Conservation (phyloP, 2,797 vertebrate species). For the Notoglanidium macrostoma region DNA sequence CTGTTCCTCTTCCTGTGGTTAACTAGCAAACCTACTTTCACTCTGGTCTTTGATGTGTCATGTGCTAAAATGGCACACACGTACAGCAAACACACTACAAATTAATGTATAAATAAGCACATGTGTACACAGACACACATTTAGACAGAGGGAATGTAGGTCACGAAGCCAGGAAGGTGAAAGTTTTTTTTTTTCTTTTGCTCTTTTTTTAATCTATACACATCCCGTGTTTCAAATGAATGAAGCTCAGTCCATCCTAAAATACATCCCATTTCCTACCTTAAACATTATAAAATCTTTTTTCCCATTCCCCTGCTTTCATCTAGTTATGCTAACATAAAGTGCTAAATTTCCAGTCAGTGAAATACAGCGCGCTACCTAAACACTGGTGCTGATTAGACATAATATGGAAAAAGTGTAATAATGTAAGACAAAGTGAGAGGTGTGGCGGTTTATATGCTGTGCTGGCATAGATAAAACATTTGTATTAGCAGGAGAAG, state of each 20-base stretch:
- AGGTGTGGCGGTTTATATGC: conserved; percentile 67
- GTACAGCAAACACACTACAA: conserved; percentile 30
- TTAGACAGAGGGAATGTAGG: conserved; percentile 6
- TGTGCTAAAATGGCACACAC: conserved; percentile 18
- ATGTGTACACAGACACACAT: not conserved
- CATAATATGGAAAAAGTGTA: not conserved
- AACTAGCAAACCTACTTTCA: conserved; percentile 28
- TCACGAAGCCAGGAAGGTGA: conserved; percentile 16
- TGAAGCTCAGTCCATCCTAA: not conserved
- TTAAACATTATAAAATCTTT: not conserved
- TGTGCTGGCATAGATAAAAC: conserved; percentile 56
- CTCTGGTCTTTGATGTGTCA: conserved; percentile 31
- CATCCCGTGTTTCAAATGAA: conserved; percentile 2
- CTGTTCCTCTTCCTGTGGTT: conserved; percentile 33
- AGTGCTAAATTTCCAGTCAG: not conserved
- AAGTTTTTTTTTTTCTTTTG: not conserved
- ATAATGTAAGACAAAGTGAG: conserved; percentile 55
- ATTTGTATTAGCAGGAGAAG: conserved; percentile 66
- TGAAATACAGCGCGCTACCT: not conserved
- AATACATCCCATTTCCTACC: not conserved
- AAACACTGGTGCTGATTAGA: not conserved
- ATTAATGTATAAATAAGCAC: conserved; percentile 31
- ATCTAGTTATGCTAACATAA: not conserved
- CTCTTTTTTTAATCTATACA: not conserved
- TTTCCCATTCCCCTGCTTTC: not conserved